Evolutionary conservation across 1,140 invertebrate genomes (phyloP).

Genomic region (Penaeus indicus): DNA sequence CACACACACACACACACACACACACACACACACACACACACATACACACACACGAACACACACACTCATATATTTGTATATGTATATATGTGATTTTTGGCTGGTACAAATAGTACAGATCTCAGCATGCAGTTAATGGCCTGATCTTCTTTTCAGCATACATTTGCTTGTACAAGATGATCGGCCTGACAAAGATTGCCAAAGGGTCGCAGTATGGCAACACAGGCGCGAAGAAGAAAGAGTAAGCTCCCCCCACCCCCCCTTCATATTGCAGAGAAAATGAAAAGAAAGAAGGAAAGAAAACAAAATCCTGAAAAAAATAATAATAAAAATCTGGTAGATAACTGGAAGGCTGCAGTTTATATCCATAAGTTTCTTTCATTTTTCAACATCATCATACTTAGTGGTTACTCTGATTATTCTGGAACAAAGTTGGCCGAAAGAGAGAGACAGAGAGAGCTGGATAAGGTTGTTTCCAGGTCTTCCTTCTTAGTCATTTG

Average conservation of each 20-base stretch:
- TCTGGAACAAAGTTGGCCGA: no score
- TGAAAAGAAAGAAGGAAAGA: background rate
- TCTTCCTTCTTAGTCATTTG: no score
- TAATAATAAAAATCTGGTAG: background rate
- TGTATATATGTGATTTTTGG: background rate
- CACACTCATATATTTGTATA: background rate
- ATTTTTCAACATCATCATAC: no score
- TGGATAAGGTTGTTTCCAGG: no score
- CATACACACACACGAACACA: no score
- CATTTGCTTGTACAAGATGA: conserved; percentile 81
- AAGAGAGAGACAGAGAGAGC: no score
- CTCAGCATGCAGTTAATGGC: background rate
- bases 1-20: no score
- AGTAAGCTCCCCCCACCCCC: conserved; percentile 17
- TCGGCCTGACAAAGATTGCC: conserved; percentile 86
- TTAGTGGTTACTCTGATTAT: no score
- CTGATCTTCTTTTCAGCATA: conserved; percentile 78
- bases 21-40: no score
- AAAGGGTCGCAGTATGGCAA: conserved; percentile 85
- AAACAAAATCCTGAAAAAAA: no score
- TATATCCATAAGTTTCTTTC: no score
- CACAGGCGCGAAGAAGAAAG: conserved; percentile 44
- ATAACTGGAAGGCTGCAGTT: no score
- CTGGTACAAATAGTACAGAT: background rate
- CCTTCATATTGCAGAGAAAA: background rate